These are phyloP conservation scores for Trachemys scripta DNA, from an alignment of 2,113 vertebrate genomes.

Conservation along the genomic window DNA sequence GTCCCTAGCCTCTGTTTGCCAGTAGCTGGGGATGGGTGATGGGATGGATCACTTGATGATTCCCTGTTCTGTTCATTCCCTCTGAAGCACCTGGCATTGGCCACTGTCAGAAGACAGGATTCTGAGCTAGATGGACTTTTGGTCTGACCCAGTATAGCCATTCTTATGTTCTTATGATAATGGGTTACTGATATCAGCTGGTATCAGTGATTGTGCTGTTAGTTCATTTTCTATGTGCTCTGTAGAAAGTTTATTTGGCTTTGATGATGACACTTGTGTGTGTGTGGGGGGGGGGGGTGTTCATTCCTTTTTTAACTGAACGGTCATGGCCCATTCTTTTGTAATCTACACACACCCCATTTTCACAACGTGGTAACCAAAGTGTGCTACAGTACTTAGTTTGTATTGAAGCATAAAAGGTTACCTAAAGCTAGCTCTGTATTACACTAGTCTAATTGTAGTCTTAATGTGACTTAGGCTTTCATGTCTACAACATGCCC, in stretches of 20 bases:
- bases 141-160: too few relatives aligned
- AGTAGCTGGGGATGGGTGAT: too few relatives aligned
- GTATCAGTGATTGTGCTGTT: background rate
- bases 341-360: background rate
- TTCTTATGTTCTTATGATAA: too few relatives aligned
- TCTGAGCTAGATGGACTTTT: too few relatives aligned
- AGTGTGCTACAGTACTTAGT: background rate
- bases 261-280: background rate
- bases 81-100: too few relatives aligned
- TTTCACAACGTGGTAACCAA: background rate
- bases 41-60: too few relatives aligned
- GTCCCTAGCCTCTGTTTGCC: too few relatives aligned
- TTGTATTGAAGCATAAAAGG: constrained; percentile 1
- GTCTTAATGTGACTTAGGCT: constrained; percentile 2
- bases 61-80: too few relatives aligned
- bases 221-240: constrained; percentile 24
- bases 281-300: too few relatives aligned
- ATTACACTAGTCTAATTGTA: constrained; percentile 9
- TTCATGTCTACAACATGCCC: constrained; percentile 50
- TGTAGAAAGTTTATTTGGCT: background rate
- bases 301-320: constrained; percentile 11
- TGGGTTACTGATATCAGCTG: background rate
- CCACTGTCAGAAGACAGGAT: too few relatives aligned
- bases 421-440: constrained; percentile 7
- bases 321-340: constrained; percentile 10